Conservation (phyloP, 1,140 invertebrate species). For the Leptinotarsa defecta region DNA sequence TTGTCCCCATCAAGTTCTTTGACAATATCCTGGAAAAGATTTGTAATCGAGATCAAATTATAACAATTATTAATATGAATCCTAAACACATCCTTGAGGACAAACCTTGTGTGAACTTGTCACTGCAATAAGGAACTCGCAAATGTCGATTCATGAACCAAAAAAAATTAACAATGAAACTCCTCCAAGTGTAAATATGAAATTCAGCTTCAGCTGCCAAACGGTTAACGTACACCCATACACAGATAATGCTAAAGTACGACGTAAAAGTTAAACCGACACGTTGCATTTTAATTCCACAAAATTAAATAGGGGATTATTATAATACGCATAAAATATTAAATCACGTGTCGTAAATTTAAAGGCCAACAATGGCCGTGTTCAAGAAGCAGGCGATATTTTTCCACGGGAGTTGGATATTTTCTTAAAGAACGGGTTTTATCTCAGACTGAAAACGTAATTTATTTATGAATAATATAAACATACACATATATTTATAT, state of each 20-base stretch:
- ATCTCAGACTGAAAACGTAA: slow-evolving; percentile 34
- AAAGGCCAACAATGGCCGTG: slow-evolving; percentile 36
- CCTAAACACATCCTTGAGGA: no score
- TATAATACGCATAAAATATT: slow-evolving; percentile 37
- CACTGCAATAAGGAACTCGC: no score
- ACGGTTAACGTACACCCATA: neutral
- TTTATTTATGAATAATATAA: slow-evolving; percentile 43
- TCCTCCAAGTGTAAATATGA: neutral
- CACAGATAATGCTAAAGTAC: slow-evolving; percentile 12
- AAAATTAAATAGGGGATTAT: slow-evolving; percentile 34
- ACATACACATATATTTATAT: slow-evolving; percentile 41
- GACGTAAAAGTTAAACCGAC: slow-evolving; percentile 8
- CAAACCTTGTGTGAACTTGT: no score
- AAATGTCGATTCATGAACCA: no score
- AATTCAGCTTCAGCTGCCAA: slow-evolving; percentile 5
- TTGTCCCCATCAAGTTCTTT: no score
- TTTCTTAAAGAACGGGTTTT: slow-evolving; percentile 39
- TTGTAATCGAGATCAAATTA: no score
- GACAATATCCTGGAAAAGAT: no score
- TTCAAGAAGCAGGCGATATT: neutral
- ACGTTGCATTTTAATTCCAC: slow-evolving; percentile 28
- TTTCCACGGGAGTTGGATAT: slow-evolving; percentile 34
- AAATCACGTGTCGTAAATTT: slow-evolving; percentile 40
- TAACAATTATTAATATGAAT: no score
- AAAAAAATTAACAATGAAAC: no score